Conservation (phyloP, 2,888 invertebrate species). For the Amphipyra tragopoginis region DNA sequence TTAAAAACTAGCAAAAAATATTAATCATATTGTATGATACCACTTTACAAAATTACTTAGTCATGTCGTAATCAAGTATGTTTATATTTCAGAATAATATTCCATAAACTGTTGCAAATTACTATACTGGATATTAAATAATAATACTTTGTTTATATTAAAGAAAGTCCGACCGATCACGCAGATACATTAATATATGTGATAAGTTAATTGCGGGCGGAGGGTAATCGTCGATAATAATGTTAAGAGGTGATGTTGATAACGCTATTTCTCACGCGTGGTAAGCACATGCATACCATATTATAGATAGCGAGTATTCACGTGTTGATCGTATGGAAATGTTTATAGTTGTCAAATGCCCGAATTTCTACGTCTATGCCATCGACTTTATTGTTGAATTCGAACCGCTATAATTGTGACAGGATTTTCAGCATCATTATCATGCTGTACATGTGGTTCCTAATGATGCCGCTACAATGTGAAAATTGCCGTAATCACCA, state of each 20-base stretch:
- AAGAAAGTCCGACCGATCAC: conserved; percentile 44
- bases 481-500: too few relatives aligned
- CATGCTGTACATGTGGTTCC: too few relatives aligned
- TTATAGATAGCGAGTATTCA: conserved; percentile 18
- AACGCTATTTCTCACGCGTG: conserved; percentile 59
- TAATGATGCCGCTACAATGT: too few relatives aligned
- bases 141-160: conserved; percentile 22
- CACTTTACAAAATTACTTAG: too few relatives aligned
- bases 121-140: conserved; percentile 17
- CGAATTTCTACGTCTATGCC: too few relatives aligned
- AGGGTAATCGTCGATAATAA: conserved; percentile 53
- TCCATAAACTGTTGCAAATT: conserved; percentile 5
- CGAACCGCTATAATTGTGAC: too few relatives aligned
- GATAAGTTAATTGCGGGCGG: conserved; percentile 43
- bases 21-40: too few relatives aligned
- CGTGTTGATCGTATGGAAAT: conserved; percentile 11
- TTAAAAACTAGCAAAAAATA: too few relatives aligned
- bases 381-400: too few relatives aligned
- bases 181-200: conserved; percentile 23
- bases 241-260: conserved; percentile 60
- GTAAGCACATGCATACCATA: conserved; percentile 46
- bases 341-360: not conserved
- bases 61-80: conserved; percentile 1
- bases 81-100: conserved; percentile 14
- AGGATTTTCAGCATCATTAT: too few relatives aligned